phyloP scores from a whole-genome alignment of 1,140 invertebrate genomes.

The Solenopsis fugax region DNA sequence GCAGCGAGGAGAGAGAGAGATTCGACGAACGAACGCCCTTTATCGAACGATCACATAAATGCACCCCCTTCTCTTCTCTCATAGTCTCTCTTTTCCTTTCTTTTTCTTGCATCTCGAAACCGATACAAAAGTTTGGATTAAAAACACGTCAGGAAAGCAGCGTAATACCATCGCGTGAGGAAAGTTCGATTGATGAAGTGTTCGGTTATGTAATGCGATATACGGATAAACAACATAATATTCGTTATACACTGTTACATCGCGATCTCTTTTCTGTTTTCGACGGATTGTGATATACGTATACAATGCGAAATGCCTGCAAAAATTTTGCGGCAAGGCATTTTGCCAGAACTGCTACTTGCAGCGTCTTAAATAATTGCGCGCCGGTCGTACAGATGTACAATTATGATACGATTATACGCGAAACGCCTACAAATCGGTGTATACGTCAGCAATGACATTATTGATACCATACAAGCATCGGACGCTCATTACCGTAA shows the following conservation, averaged over 20 bases:
- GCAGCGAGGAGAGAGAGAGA: conserved; percentile 66
- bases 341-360: neutral
- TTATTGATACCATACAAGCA: conserved; percentile 59
- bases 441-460: conserved; percentile 19
- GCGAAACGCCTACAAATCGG: neutral
- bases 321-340: neutral
- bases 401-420: conserved; percentile 2
- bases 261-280: neutral
- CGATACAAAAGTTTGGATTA: conserved; percentile 45
- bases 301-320: neutral
- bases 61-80: conserved; percentile 45
- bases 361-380: conserved; percentile 11
- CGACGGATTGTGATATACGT: neutral
- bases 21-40: conserved; percentile 69
- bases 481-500: conserved; percentile 66
- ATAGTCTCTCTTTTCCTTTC: neutral
- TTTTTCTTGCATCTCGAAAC: neutral
- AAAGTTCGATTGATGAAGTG: conserved; percentile 10
- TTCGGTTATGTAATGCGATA: neutral
- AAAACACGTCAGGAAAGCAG: neutral
- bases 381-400: neutral
- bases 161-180: neutral
- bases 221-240: conserved; percentile 16
- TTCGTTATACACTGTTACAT: neutral
- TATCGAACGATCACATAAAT: conserved; percentile 72